Percentiles rank a stretch among this genome's conserved stretches.
These are phyloP conservation scores for Lasioglossum vierecki DNA, from an alignment of 2,888 invertebrate genomes.

Conservation along the genomic window DNA sequence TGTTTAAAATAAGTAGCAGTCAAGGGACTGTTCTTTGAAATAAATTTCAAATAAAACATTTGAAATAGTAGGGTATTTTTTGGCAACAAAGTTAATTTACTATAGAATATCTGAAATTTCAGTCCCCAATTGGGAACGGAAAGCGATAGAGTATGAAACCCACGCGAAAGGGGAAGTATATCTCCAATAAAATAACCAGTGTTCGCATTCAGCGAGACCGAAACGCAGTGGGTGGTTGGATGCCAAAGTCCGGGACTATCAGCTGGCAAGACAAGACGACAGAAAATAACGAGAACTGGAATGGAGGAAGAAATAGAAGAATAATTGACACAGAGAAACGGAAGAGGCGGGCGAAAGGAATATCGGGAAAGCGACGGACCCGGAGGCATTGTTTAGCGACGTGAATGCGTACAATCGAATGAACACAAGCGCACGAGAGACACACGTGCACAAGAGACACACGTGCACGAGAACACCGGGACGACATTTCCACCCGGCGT, in stretches of 20 bases:
- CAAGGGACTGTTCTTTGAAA: too few relatives aligned
- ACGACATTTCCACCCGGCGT: not conserved
- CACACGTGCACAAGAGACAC: not conserved
- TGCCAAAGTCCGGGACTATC: not conserved
- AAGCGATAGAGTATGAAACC: not conserved
- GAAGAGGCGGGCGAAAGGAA: not conserved
- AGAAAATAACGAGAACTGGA: slow-evolving; percentile 6
- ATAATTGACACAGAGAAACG: slow-evolving; percentile 42
- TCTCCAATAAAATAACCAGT: not conserved
- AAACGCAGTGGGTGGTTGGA: not conserved
- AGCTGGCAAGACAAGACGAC: slow-evolving; percentile 4
- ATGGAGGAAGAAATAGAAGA: slow-evolving; percentile 23
- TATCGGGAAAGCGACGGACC: slow-evolving; percentile 48
- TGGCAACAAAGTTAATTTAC: not conserved
- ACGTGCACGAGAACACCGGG: not conserved
- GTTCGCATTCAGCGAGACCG: not conserved
- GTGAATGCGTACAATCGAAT: slow-evolving; percentile 69
- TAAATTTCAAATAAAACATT: too few relatives aligned
- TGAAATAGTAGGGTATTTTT: too few relatives aligned
- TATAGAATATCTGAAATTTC: too few relatives aligned
- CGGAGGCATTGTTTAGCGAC: slow-evolving; percentile 67
- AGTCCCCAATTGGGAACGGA: too few relatives aligned
- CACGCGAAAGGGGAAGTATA: not conserved
- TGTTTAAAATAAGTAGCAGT: too few relatives aligned
- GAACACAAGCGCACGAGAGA: slow-evolving; percentile 17